phyloP scores from a whole-genome alignment of 2,888 invertebrate species.

The Pachliopta kotzebuea region DNA sequence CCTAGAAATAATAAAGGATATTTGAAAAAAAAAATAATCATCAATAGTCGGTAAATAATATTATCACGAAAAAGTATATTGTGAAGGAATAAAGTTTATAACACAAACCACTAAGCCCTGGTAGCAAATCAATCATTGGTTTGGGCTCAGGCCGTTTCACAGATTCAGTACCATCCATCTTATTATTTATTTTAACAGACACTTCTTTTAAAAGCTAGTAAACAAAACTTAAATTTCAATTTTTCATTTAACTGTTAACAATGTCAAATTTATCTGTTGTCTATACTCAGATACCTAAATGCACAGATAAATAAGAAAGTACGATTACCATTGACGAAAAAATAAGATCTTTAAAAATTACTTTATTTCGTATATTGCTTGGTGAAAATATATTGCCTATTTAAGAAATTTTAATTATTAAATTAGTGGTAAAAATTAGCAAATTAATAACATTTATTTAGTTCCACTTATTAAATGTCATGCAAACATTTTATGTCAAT shows the following conservation, averaged over 20 bases:
- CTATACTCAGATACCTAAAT: not conserved
- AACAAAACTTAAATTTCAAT: slow-evolving; percentile 16
- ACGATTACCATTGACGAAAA: not conserved
- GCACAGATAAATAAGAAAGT: not conserved
- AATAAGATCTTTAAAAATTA: not conserved
- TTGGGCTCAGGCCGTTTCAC: slow-evolving; percentile 47
- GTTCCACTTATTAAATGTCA: not conserved
- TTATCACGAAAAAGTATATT: not conserved
- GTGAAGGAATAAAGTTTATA: not conserved
- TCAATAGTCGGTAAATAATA: too few relatives aligned
- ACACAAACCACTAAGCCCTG: slow-evolving; percentile 52
- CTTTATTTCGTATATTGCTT: not conserved
- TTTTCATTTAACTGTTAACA: slow-evolving; percentile 23
- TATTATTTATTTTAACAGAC: slow-evolving; percentile 2
- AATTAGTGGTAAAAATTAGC: too few relatives aligned
- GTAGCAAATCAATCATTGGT: slow-evolving; percentile 60
- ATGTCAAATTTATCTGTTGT: slow-evolving; percentile 13
- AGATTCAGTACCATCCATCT: slow-evolving; percentile 39
- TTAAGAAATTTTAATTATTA: not conserved
- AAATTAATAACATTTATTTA: not conserved
- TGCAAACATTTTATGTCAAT: not conserved
- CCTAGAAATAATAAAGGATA: slow-evolving; percentile 38
- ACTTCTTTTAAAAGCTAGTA: not conserved
- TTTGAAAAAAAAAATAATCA: not conserved
- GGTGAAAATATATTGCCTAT: not conserved